phyloP scores from a whole-genome alignment of 2,888 invertebrate genomes.

The Oligia latruncula region DNA sequence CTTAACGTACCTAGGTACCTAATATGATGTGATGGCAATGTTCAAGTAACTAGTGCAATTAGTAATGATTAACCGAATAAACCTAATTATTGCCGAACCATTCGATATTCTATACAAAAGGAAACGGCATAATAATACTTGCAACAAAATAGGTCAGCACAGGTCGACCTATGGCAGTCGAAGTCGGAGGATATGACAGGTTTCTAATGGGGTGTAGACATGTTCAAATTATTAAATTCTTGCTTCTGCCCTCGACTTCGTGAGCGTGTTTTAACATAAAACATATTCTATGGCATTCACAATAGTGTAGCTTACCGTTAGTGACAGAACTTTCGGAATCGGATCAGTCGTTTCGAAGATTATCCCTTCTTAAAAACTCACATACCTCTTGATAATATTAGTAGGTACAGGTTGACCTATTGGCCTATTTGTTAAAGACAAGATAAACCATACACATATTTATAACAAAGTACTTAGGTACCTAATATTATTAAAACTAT shows the following conservation, averaged over 20 bases:
- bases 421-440: background rate
- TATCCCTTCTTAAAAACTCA: background rate
- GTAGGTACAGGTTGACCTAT: background rate
- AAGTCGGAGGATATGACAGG: too few species aligned
- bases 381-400: background rate
- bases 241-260: background rate
- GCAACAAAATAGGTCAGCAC: background rate
- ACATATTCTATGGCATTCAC: background rate
- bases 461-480: background rate
- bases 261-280: background rate
- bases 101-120: background rate
- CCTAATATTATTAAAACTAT: background rate
- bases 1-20: background rate
- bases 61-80: constrained; percentile 19
- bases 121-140: background rate
- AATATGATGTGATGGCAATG: constrained; percentile 11
- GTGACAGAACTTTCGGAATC: background rate
- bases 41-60: constrained; percentile 38
- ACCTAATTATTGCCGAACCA: constrained; percentile 16
- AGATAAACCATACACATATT: background rate
- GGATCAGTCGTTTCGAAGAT: background rate
- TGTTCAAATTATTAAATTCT: background rate
- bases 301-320: background rate
- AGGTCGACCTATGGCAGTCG: background rate
- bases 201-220: background rate